Evolutionary conservation across 1,140 invertebrate species (phyloP), one percentile per base, ranked within the genome.

Genomic region (Plectus sambesii): DNA sequence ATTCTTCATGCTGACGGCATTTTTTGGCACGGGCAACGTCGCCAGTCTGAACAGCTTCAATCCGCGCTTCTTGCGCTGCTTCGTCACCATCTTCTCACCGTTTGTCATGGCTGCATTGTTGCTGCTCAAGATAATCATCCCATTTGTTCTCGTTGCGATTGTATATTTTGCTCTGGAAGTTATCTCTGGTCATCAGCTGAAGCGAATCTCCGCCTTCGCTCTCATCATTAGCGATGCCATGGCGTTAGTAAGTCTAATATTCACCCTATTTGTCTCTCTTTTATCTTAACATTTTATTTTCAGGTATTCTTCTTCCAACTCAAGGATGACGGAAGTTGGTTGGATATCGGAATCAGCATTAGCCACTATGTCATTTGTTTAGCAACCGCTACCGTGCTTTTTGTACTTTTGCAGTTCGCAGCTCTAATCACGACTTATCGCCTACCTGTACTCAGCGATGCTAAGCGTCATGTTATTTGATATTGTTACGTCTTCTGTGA

Each of bases 11-110:
- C 75, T 87, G 47, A 68, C 82, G 55, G 82, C 84, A 23, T 93
- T 94, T 69, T 97, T 94, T 69, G 89, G 89, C 5, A 90, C 84
- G 17, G 92, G 90, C n/a, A 97, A 97, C 70, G 87, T 93, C 68
- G 89, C 88, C 8, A 93, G 88, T 44, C 63, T 61, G 56, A 68
- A 68, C 45, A 74, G 87, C 19, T 97, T 96, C 69, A 87, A 96
- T 76, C 84, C 88, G 2, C 79, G 80, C 56, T 87, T 87, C 73
- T 83, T 88, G 9, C 79, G 82, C 49, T 84, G 85, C 63, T 96
- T 92, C 62, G 73, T 94, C 1, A 85, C 85, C 2, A 79, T 88
- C 3, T 96, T 93, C 70, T 83, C 81, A 45, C 90, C 90, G 0
- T 93, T 89, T 68, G 70, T 83, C 19, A 96, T 96, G 79, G 82